phyloP scores from a whole-genome alignment of 2,113 vertebrate species.

The Odocoileus virginianus region DNA sequence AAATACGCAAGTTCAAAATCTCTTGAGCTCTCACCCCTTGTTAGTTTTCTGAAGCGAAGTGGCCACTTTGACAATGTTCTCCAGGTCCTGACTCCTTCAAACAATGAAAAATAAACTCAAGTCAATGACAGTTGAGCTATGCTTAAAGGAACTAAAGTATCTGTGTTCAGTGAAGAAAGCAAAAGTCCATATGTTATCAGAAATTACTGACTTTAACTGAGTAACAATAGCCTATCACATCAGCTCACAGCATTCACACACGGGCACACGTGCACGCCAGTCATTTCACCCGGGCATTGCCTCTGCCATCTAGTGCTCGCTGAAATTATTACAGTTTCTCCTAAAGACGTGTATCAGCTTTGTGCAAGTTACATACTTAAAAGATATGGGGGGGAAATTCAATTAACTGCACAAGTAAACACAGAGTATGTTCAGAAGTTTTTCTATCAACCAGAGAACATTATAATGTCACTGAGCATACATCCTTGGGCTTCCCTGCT shows the following conservation, averaged over 20 bases:
- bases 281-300: neutral
- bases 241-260: neutral
- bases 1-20: neutral
- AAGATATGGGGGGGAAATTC: neutral
- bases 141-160: neutral
- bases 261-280: neutral
- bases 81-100: constrained; percentile 56
- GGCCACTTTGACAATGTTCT: constrained; percentile 31
- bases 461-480: neutral
- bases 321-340: constrained; percentile 31
- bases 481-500: neutral
- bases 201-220: neutral
- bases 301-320: constrained; percentile 48
- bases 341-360: neutral
- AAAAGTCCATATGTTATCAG: neutral
- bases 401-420: neutral
- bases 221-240: neutral
- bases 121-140: neutral
- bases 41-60: constrained; percentile 44
- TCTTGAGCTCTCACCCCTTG: constrained; percentile 58
- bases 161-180: neutral
- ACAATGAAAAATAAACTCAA: constrained; percentile 34
- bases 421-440: neutral
- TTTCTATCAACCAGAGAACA: neutral
- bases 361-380: neutral